phyloP scores from a whole-genome alignment of 1,140 invertebrate species.

The Lepidurus apus region DNA sequence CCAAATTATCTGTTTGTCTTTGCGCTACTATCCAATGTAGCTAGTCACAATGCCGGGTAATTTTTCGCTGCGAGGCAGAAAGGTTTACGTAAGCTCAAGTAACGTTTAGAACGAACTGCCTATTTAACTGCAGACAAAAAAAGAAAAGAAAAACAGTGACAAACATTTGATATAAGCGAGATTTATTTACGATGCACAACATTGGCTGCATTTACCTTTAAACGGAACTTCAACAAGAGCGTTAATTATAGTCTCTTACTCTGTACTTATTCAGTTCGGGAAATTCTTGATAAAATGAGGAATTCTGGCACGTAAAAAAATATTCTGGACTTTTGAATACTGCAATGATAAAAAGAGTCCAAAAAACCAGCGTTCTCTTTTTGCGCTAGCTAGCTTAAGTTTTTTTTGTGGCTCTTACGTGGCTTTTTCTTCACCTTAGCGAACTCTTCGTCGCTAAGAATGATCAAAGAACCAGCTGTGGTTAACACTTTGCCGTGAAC shows the following conservation, averaged over 20 bases:
- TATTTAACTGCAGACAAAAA: not conserved
- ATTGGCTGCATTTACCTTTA: not conserved
- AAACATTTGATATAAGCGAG: not conserved
- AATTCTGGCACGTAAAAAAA: not conserved
- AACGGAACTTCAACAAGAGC: not conserved
- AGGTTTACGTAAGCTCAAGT: not conserved
- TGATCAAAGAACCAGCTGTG: constrained; percentile 52
- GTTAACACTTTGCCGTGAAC: constrained; percentile 57
- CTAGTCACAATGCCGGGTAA: constrained; percentile 4
- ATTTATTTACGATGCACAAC: not conserved
- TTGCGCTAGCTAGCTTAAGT: not conserved
- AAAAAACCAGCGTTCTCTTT: not conserved
- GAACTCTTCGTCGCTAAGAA: constrained; percentile 54
- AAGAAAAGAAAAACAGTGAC: not conserved
- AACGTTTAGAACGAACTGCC: not conserved
- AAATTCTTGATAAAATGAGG: not conserved
- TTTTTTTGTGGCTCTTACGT: not conserved
- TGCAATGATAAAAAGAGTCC: not conserved
- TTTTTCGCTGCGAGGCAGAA: not conserved
- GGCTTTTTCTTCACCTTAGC: constrained; percentile 50
- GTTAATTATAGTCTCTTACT: not conserved
- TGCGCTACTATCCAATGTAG: constrained; percentile 3
- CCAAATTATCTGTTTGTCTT: not conserved
- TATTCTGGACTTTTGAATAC: not conserved
- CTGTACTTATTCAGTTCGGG: not conserved